phyloP scores from a whole-genome alignment of 1,140 invertebrate species.

The Drosophila ercepeae region DNA sequence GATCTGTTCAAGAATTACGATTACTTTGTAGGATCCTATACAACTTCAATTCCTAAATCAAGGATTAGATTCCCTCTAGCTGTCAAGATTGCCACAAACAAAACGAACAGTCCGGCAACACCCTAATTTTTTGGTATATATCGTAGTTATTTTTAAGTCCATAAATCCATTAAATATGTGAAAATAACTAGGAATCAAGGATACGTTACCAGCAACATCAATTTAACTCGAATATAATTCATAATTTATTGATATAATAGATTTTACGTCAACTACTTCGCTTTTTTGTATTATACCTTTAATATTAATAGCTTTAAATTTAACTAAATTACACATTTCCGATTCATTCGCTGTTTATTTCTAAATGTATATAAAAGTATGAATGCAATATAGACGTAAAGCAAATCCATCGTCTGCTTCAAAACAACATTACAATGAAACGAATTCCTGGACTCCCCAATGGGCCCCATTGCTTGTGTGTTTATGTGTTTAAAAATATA shows the following conservation, averaged over 20 bases:
- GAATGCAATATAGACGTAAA: conserved; percentile 48
- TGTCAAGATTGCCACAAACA: too few species aligned
- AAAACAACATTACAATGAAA: conserved; percentile 13
- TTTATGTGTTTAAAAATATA: conserved; percentile 41
- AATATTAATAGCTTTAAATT: conserved; percentile 50
- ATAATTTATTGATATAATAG: conserved; percentile 75
- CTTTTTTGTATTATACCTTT: conserved; percentile 42
- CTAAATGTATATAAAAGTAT: conserved; percentile 57
- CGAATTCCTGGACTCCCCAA: background rate
- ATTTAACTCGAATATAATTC: conserved; percentile 25
- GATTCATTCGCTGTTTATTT: conserved; percentile 23
- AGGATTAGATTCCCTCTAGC: too few species aligned
- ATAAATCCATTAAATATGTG: too few species aligned
- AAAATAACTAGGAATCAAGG: too few species aligned
- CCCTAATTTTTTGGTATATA: too few species aligned
- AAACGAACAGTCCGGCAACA: too few species aligned
- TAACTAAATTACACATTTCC: conserved; percentile 62
- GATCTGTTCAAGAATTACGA: too few species aligned
- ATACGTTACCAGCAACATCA: background rate
- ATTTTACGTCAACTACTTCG: conserved; percentile 62
- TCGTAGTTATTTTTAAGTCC: too few species aligned
- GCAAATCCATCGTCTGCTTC: conserved; percentile 25
- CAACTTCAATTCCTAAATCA: too few species aligned
- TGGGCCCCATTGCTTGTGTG: conserved; percentile 24
- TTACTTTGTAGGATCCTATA: too few species aligned